phyloP scores from a whole-genome alignment of 2,797 vertebrate species.

The Cirrhinus mrigala region DNA sequence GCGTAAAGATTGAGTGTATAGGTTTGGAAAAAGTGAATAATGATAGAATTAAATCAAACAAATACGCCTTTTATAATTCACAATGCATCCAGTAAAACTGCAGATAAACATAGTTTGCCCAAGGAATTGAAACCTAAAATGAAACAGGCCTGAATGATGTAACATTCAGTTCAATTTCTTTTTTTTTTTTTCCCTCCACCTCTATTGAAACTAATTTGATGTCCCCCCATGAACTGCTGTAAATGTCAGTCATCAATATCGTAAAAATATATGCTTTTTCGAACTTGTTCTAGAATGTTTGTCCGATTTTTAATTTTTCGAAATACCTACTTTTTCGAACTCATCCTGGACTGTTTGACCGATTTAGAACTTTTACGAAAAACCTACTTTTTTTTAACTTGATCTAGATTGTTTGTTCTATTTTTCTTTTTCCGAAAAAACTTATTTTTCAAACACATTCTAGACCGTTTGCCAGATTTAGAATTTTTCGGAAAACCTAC shows the following conservation, averaged over 20 bases:
- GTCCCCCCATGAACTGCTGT: constrained; percentile 33
- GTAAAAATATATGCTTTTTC: too few relatives aligned
- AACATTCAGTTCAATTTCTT: constrained; percentile 13
- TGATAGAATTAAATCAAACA: constrained; percentile 12
- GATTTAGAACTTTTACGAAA: too few relatives aligned
- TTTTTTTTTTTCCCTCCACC: not conserved
- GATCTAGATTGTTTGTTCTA: too few relatives aligned
- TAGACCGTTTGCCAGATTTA: too few relatives aligned
- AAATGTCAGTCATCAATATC: constrained; percentile 44
- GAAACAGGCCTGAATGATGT: constrained; percentile 20
- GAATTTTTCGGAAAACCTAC: too few relatives aligned
- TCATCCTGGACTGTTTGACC: too few relatives aligned
- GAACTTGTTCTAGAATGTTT: not conserved
- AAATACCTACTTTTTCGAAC: too few relatives aligned
- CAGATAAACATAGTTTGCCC: not conserved
- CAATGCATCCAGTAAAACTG: not conserved
- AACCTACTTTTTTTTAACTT: too few relatives aligned
- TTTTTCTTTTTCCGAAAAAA: too few relatives aligned
- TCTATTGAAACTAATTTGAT: constrained; percentile 36
- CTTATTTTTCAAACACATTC: too few relatives aligned
- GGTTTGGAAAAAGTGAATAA: not conserved
- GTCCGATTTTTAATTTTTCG: too few relatives aligned
- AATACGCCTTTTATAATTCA: not conserved
- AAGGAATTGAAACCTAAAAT: not conserved
- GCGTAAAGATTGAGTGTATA: not conserved